A percentile compares a stretch with the other conserved stretches of the same genome.
phyloP scores from a whole-genome alignment of 2,888 invertebrate genomes.

The Helleia helle region DNA sequence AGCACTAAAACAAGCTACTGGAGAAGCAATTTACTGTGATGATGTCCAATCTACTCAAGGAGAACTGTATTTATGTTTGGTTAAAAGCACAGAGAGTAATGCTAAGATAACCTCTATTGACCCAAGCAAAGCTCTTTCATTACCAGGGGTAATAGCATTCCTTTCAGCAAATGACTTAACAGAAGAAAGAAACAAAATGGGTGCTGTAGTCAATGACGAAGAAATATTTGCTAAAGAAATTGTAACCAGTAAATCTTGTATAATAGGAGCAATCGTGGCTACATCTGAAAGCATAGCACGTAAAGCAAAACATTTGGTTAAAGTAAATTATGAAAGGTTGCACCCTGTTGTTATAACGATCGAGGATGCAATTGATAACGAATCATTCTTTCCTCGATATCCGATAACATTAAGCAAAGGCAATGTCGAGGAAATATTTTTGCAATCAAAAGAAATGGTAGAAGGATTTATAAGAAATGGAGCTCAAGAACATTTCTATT shows the following conservation, averaged over 20 bases:
- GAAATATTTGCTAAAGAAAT: constrained; percentile 83
- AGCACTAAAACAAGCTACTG: constrained; percentile 90
- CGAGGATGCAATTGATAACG: constrained; percentile 85
- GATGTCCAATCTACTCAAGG: constrained; percentile 83
- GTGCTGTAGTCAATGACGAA: constrained; percentile 85
- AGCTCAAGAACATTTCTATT: constrained; percentile 93
- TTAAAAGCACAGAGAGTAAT: constrained; percentile 85
- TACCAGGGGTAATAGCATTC: constrained; percentile 86
- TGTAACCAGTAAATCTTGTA: constrained; percentile 85
- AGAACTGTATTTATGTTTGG: constrained; percentile 85
- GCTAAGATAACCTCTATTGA: constrained; percentile 87
- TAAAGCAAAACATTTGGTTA: constrained; percentile 83
- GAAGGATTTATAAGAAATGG: constrained; percentile 82
- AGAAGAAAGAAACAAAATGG: constrained; percentile 76
- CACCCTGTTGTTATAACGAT: constrained; percentile 87
- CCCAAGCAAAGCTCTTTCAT: constrained; percentile 78
- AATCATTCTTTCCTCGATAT: constrained; percentile 77
- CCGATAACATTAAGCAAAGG: constrained; percentile 76
- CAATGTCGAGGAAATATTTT: constrained; percentile 77
- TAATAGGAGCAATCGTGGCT: constrained; percentile 86
- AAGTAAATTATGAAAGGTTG: constrained; percentile 84
- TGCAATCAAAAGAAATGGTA: constrained; percentile 76
- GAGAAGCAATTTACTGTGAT: constrained; percentile 93
- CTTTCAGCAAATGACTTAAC: constrained; percentile 83
- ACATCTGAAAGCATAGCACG: constrained; percentile 84